Evolutionary conservation across 2,797 vertebrate genomes (phyloP).

Genomic region (Leontocebus nigricollis): DNA sequence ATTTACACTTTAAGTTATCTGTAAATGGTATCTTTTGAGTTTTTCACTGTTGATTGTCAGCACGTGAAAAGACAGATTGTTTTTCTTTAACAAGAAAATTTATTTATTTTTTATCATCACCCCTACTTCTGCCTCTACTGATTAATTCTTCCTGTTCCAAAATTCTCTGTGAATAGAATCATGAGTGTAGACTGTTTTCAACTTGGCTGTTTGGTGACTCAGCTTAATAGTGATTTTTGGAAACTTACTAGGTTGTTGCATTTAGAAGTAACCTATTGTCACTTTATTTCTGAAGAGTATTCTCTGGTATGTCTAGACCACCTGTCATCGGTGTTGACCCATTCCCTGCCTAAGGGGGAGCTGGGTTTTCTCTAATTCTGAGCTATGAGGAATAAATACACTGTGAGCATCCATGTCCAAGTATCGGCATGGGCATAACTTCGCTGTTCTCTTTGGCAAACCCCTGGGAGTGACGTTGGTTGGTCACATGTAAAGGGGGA

Average conservation of each 20-base stretch:
- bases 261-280: neutral
- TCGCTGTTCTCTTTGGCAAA: neutral
- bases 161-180: neutral
- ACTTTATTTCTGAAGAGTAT: neutral
- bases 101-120: neutral
- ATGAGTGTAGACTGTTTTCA: neutral
- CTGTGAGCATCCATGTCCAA: neutral
- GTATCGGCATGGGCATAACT: neutral
- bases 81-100: too few relatives aligned
- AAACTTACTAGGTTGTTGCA: neutral
- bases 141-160: neutral
- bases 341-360: neutral
- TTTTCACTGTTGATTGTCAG: too few relatives aligned
- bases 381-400: neutral
- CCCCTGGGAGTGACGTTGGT: neutral
- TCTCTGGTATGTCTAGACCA: neutral
- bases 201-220: neutral
- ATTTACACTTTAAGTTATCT: too few relatives aligned
- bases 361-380: neutral
- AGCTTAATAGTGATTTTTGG: neutral
- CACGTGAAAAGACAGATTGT: too few relatives aligned
- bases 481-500: neutral
- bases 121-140: neutral
- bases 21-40: too few relatives aligned
- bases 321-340: neutral